phyloP scores from a whole-genome alignment of 2,888 invertebrate species.

The Euplexia lucipara region DNA sequence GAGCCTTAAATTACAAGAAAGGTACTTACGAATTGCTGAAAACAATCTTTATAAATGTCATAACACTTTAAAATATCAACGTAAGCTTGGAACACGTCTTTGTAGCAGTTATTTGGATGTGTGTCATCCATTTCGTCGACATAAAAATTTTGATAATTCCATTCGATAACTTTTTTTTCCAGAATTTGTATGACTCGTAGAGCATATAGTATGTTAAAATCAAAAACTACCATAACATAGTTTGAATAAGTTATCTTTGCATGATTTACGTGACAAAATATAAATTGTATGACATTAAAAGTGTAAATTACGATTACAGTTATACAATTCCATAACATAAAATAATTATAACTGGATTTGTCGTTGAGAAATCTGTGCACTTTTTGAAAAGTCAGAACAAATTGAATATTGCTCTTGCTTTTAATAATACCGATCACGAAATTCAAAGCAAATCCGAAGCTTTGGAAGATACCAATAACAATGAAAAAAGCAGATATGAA shows the following conservation, averaged over 20 bases:
- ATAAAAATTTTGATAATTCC: slow-evolving; percentile 21
- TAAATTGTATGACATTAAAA: background rate
- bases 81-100: slow-evolving; percentile 20
- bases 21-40: slow-evolving; percentile 31
- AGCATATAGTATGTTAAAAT: slow-evolving; percentile 20
- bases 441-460: slow-evolving; percentile 15
- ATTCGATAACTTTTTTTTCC: slow-evolving; percentile 27
- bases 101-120: background rate
- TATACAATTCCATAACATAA: slow-evolving; percentile 33
- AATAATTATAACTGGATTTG: background rate
- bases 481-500: background rate
- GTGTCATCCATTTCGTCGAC: background rate
- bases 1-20: too few species aligned
- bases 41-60: slow-evolving; percentile 21
- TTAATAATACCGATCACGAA: slow-evolving; percentile 6
- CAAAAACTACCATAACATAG: slow-evolving; percentile 1
- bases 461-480: background rate
- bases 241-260: background rate
- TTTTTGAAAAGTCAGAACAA: slow-evolving; percentile 34
- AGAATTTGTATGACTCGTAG: slow-evolving; percentile 17
- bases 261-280: background rate
- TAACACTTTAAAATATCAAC: slow-evolving; percentile 37
- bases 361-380: slow-evolving; percentile 33
- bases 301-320: background rate
- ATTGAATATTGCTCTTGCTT: slow-evolving; percentile 14